phyloP scores from a whole-genome alignment of 2,113 vertebrate species.

The Misgurnus anguillicaudatus region DNA sequence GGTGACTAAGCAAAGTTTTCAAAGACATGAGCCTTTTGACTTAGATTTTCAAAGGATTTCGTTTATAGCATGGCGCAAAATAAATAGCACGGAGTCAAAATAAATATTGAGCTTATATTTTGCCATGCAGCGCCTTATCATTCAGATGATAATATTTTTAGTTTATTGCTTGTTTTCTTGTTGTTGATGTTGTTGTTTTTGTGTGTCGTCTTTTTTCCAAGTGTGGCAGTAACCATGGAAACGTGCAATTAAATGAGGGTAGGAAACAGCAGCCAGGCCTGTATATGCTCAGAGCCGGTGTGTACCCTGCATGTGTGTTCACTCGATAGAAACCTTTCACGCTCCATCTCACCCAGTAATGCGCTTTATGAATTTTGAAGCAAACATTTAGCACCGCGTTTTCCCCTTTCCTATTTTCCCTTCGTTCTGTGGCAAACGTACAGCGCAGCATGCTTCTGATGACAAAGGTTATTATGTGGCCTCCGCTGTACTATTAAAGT shows the following conservation, averaged over 20 bases:
- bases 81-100: conserved; percentile 42
- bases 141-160: conserved; percentile 42
- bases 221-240: conserved; percentile 64
- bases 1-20: conserved; percentile 58
- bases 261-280: conserved; percentile 55
- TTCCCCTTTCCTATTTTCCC: conserved; percentile 20
- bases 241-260: conserved; percentile 62
- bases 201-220: conserved; percentile 41
- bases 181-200: conserved; percentile 42
- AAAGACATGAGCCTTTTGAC: conserved; percentile 44
- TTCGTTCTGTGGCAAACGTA: conserved; percentile 8
- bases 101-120: conserved; percentile 48
- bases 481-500: conserved; percentile 33
- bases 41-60: conserved; percentile 50
- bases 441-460: conserved; percentile 38
- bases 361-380: conserved; percentile 57
- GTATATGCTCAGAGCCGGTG: conserved; percentile 47
- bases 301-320: conserved; percentile 44
- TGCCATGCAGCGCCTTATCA: neutral
- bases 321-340: conserved; percentile 55
- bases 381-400: conserved; percentile 50
- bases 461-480: conserved; percentile 43
- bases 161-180: conserved; percentile 43
- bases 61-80: neutral
- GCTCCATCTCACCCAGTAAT: conserved; percentile 56